phyloP scores from a whole-genome alignment of 2,797 vertebrate genomes.

The Lagodon rhomboides region DNA sequence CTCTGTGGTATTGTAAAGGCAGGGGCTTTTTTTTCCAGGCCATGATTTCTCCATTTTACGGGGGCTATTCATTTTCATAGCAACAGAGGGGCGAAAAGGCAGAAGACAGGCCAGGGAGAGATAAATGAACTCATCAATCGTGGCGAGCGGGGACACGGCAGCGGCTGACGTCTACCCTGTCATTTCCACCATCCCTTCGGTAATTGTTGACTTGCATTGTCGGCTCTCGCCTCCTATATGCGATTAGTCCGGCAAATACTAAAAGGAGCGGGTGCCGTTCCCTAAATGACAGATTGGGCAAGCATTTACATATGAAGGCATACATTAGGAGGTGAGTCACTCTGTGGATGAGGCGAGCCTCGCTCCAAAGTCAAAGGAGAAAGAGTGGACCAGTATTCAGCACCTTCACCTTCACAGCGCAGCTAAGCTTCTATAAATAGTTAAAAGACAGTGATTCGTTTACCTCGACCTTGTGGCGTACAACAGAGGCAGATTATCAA shows the following conservation, averaged over 20 bases:
- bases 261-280: conserved; percentile 38
- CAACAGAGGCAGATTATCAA: conserved; percentile 22
- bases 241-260: conserved; percentile 56
- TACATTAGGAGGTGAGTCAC: conserved; percentile 51
- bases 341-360: conserved; percentile 27
- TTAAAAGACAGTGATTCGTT: conserved; percentile 34
- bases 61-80: conserved; percentile 87
- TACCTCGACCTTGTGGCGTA: conserved; percentile 28
- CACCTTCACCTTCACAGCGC: conserved; percentile 36
- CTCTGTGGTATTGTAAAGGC: conserved; percentile 79
- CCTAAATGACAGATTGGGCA: conserved; percentile 58
- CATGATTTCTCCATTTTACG: conserved; percentile 85
- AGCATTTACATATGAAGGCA: conserved; percentile 67
- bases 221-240: conserved; percentile 51
- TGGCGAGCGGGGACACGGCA: conserved; percentile 72
- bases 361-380: conserved; percentile 38
- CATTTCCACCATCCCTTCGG: conserved; percentile 84
- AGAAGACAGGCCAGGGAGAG: conserved; percentile 73
- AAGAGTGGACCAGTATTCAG: conserved; percentile 4
- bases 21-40: conserved; percentile 70
- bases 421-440: conserved; percentile 27
- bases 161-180: conserved; percentile 84
- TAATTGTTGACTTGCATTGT: conserved; percentile 87
- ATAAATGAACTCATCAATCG: conserved; percentile 90
- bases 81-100: conserved; percentile 77